Evolutionary conservation across 2,888 invertebrate species (phyloP), one percentile per base, ranked within the genome.

Genomic region (Meiosimyza platycephala): DNA sequence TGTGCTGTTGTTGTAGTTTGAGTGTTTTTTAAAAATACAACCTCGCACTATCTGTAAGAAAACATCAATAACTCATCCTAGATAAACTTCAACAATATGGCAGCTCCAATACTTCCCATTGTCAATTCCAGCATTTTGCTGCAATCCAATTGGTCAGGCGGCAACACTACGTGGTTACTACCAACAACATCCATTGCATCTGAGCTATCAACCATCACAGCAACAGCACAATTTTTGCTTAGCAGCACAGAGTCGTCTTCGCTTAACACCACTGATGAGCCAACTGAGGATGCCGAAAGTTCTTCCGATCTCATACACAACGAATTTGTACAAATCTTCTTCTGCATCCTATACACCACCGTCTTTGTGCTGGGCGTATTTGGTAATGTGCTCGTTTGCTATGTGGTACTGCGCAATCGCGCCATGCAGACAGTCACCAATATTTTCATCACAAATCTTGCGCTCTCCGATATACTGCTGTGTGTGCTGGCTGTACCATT

Each of bases 341-440:
- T 85, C 78, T 85, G 86, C 67, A 80, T 86, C 5, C 79, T 85
- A 7, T 85, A 85, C 71, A 78, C 83, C 15, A 85, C 85, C 0
- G 86, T 85, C 28, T 99, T 98, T 85, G 90, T 95, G 0, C 89
- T 97, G 59, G 99, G 99, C 3, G 89, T 97, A 1, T 92, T 94
- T 79, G 98, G 98, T 0, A 98, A 98, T 86, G 90, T 93, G 0
- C 88, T 99, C 18, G 98, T 99, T 28, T 96, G 97, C 83, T 98
- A 93, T 84, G 97, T 99, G 16, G 98, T 99, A 7, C 90, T 94
- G 51, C 90, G 96, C 48, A 98, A 97, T 88, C 93, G 93, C 79
- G 94, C 95, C 47, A 98, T 99, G 98, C 98, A 98, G 85, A 97
- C 98, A 0, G 98, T 99, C 52, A 99, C 99, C 5, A 99, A 99